Base-by-base conservation (phyloP, 2,113 vertebrate species). In the Octodon degus region DNA sequence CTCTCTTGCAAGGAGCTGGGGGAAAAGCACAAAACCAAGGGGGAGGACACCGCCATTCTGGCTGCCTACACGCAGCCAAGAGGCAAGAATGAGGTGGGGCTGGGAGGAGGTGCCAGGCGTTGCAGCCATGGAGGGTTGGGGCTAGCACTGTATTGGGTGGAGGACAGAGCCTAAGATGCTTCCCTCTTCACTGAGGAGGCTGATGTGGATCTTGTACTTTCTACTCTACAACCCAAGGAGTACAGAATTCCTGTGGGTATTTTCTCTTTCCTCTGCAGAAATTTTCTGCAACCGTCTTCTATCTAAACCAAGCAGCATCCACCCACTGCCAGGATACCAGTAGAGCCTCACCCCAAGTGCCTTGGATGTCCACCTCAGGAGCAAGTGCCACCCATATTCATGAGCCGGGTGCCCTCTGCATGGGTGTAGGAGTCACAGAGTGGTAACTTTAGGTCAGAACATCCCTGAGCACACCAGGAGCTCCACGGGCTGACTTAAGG, bases 221-320 rank as follows among this genome's bases (percentile, higher is more conserved):
- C 76, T 86, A 16, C 43, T 62, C 30, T 19, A 27, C 4, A 17
- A 14, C 19, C 32, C 24, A 17, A 89, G n/a, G n/a, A 90, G n/a
- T 1, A 65, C 3, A 11, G 34, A 27, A 70, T 43, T 34, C 37
- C 47, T 0, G 0, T 6, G 32, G 53, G 16, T 4, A 32, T 3
- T 32, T 30, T 55, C 55, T 53, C 20, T 58, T 58, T 58, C 55
- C 55, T 58, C 55, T 58, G 17, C 17, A 19, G 62, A 55, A 0
- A 2, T n/a, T 50, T 76, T 89, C 50, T 43, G 90, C 2, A 79
- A 53, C 30, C 16, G 68, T 92, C 82, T 67, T 93, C 77, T 50
- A 20, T 43, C 67, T 22, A 55, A 89, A 84, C 6, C 81, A 67
- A 68, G 60, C 2, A 11, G 63, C 47, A 16, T 14, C 40, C 10